Evolutionary conservation across 2,797 vertebrate species (phyloP).

Genomic region (Petrocephalus sullivani): DNA sequence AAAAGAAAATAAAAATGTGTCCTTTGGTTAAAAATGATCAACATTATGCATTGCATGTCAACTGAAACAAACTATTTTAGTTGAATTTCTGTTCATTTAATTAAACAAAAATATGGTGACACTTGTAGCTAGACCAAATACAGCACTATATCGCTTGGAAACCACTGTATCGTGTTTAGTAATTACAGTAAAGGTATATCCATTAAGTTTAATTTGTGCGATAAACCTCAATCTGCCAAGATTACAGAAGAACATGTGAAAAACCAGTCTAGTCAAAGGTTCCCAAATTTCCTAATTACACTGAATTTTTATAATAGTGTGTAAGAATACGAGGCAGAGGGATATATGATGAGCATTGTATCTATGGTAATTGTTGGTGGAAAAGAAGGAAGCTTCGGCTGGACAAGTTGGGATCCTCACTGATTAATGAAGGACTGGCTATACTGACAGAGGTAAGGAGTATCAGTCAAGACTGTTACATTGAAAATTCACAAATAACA

Average conservation of each 20-base stretch:
- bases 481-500: neutral
- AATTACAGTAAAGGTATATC: neutral
- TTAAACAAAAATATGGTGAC: neutral
- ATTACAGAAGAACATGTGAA: neutral
- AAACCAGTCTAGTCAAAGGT: neutral
- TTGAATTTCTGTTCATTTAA: neutral
- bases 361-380: neutral
- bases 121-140: neutral
- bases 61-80: conserved; percentile 1
- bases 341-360: neutral
- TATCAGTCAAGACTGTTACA: neutral
- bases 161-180: neutral
- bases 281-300: neutral
- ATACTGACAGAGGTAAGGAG: neutral
- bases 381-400: neutral
- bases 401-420: neutral
- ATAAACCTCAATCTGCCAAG: neutral
- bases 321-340: neutral
- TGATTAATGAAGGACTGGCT: neutral
- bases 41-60: neutral
- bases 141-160: neutral
- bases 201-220: neutral
- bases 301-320: neutral
- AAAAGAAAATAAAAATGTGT: neutral
- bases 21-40: neutral